Conservation (phyloP, 2,888 invertebrate genomes). For the Eupeodes luniger region DNA sequence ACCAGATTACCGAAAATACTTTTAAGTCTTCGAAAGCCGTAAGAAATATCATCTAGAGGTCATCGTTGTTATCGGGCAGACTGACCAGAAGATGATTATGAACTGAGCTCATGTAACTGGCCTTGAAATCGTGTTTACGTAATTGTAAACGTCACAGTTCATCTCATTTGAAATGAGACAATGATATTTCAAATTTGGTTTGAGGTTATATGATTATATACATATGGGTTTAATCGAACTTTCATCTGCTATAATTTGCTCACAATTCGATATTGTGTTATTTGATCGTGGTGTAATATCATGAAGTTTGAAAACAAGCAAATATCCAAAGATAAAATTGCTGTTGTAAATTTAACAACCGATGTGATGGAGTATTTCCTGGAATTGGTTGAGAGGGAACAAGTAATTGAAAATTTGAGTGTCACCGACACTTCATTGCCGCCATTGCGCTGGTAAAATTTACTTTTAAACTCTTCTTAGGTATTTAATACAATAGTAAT, state of each 20-base stretch:
- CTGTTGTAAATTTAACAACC: constrained; percentile 7
- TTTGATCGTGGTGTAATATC: constrained; percentile 13
- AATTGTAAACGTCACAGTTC: constrained; percentile 20
- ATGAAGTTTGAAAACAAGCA: background rate
- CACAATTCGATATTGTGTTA: background rate
- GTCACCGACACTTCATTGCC: background rate
- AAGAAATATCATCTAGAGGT: constrained; percentile 53
- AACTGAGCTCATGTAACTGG: background rate
- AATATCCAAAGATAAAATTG: constrained; percentile 3
- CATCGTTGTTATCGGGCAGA: constrained; percentile 38
- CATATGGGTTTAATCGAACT: background rate
- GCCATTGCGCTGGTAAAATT: background rate
- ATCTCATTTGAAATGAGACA: background rate
- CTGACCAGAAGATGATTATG: background rate
- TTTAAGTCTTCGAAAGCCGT: constrained; percentile 33
- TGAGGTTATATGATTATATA: too few species aligned
- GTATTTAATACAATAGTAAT: constrained; percentile 9
- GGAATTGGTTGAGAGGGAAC: constrained; percentile 24
- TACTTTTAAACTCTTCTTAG: background rate
- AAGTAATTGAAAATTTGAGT: constrained; percentile 20
- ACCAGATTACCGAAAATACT: constrained; percentile 2
- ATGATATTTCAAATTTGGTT: background rate
- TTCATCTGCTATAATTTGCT: background rate
- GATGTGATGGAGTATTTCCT: constrained; percentile 44
- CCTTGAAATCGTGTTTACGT: constrained; percentile 5